Base-by-base conservation (phyloP, 2,113 vertebrate genomes). In the Gnathonemus echidnorhynchus region DNA sequence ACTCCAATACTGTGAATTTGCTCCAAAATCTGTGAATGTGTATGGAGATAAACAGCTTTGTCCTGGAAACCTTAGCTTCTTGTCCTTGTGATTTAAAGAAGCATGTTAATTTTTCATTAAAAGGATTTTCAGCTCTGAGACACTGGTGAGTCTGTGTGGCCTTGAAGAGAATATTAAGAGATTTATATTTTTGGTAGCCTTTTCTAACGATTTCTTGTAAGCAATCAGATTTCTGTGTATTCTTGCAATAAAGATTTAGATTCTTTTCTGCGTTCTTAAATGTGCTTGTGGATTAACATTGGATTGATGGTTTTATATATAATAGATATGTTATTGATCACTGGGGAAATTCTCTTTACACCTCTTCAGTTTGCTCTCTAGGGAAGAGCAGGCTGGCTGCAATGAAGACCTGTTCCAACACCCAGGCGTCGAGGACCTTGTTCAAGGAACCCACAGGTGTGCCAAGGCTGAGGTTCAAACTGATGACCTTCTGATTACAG, bases 91-190 rank as follows among this genome's bases (percentile, higher is more conserved):
- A 87, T 52, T 39, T 87, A 19, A 50, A 87, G 86, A 42, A 56
- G n/a, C 27, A 31, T 87, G 48, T 42, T 21, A 4, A 42, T 87
- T 87, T 87, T 39, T 35, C 17, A 35, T 39, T 15, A 13, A 53
- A 87, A 70, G 35, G 35, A 42, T 17, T 80, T 77, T 80, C 74
- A 87, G 17, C 49, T 87, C 49, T 31, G 11, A 56, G 56, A 87
- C 86, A 87, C 86, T 87, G 86, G 86, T 87, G 31, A 87, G 50
- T 24, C 58, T 88, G 35, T n/a, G n/a, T 56, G 86, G 50, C 31
- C 86, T 87, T 39, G 31, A 31, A 87, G 13, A 35, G 86, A 27
- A 53, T 27, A 87, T 87, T 27, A 27, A 49, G 84, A 86, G 45
- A 49, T 86, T 13, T 86, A 49, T 48, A 86, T 49, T 49, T 49